These are phyloP conservation scores for Ceyx margarethae DNA, from an alignment of 2,113 vertebrate genomes.

Conservation along the genomic window DNA sequence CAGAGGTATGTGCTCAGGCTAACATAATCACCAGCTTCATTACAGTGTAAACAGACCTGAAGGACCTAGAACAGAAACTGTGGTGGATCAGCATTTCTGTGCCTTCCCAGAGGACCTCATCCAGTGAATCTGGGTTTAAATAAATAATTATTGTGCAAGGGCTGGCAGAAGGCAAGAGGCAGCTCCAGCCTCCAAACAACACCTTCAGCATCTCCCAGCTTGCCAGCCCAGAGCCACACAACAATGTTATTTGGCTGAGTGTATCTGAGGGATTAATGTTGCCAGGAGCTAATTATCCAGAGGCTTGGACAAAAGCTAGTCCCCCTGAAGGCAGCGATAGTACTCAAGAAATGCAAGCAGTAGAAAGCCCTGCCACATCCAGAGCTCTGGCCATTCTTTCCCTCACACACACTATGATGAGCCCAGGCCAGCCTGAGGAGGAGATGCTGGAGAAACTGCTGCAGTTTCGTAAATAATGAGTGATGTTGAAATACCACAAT, in stretches of 20 bases:
- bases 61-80: neutral
- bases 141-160: neutral
- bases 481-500: neutral
- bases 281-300: neutral
- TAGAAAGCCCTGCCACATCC: neutral
- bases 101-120: neutral
- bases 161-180: neutral
- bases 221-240: neutral
- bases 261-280: neutral
- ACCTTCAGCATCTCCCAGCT: neutral
- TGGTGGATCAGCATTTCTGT: neutral
- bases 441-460: neutral
- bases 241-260: neutral
- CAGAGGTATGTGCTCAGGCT: too few relatives aligned
- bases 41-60: neutral
- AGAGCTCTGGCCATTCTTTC: neutral
- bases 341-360: neutral
- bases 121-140: neutral
- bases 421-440: neutral
- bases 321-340: neutral
- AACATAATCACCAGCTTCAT: neutral
- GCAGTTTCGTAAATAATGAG: slow-evolving; percentile 9
- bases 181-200: rapidly evolving
- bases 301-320: neutral
- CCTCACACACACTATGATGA: rapidly evolving